Percentiles rank a stretch among this genome's conserved stretches.
These are phyloP conservation scores for Pycnonotus jocosus DNA, from an alignment of 2,113 vertebrate genomes.

Conservation along the genomic window DNA sequence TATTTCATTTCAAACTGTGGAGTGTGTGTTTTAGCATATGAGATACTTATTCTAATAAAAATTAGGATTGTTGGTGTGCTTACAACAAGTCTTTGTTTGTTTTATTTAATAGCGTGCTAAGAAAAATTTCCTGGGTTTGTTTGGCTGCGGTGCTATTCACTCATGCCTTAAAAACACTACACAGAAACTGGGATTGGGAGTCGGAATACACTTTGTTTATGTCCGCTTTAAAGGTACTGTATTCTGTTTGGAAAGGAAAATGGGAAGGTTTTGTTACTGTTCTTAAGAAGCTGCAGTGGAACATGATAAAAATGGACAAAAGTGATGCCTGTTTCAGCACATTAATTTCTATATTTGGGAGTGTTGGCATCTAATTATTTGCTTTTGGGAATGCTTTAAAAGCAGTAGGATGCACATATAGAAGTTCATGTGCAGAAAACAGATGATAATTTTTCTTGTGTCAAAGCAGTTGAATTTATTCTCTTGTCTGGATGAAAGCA, in stretches of 20 bases:
- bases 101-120: slow-evolving; percentile 75
- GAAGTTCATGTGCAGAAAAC: background rate
- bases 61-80: background rate
- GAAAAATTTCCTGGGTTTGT: slow-evolving; percentile 88
- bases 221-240: slow-evolving; percentile 91
- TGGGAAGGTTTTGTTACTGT: background rate
- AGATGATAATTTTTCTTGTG: background rate
- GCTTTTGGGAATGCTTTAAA: background rate
- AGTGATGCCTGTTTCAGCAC: background rate
- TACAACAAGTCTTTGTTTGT: background rate
- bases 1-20: background rate
- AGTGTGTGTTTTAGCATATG: background rate
- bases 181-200: slow-evolving; percentile 98
- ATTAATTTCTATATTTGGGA: background rate
- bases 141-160: slow-evolving; percentile 82
- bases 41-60: background rate
- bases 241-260: background rate
- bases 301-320: background rate
- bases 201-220: slow-evolving; percentile 97
- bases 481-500: background rate
- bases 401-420: background rate
- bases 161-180: slow-evolving; percentile 92
- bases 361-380: background rate
- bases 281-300: background rate
- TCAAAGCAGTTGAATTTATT: background rate